Percentiles rank a stretch among this genome's conserved stretches.
Evolutionary conservation across 2,888 invertebrate genomes (phyloP).

Genomic region (Campoplex capitator): DNA sequence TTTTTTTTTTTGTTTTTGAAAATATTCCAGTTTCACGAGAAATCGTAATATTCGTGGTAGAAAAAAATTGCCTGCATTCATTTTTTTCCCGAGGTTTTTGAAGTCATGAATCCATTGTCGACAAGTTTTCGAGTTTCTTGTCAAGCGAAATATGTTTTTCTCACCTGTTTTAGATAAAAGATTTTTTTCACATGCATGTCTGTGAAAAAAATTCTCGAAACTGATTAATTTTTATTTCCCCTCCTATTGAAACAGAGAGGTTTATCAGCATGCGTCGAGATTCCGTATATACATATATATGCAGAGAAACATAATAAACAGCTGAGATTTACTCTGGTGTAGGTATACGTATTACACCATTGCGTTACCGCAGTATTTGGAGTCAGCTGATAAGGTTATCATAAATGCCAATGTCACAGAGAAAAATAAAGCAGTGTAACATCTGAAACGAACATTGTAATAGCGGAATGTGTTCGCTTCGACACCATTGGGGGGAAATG

Average conservation of each 20-base stretch:
- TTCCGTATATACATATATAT: constrained; percentile 8
- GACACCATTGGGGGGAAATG: constrained; percentile 2
- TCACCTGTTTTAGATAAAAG: not conserved
- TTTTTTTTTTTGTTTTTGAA: not conserved
- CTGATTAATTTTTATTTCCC: not conserved
- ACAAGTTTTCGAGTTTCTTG: not conserved
- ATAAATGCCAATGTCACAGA: constrained; percentile 46
- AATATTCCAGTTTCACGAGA: not conserved
- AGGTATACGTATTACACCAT: constrained; percentile 15
- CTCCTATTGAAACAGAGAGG: not conserved
- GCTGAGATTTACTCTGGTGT: constrained; percentile 33
- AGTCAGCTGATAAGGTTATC: constrained; percentile 64
- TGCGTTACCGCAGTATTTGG: constrained; percentile 41
- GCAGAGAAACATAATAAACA: constrained; percentile 39
- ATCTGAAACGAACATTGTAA: not conserved
- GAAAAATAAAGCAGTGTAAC: not conserved
- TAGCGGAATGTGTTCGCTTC: constrained; percentile 1
- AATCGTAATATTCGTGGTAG: not conserved
- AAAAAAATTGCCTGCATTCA: not conserved
- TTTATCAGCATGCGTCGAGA: constrained; percentile 13
- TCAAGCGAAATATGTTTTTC: not conserved
- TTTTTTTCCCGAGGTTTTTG: not conserved
- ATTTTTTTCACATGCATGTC: not conserved
- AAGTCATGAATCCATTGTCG: not conserved
- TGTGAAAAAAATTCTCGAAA: constrained; percentile 1